Evolutionary conservation across 2,113 vertebrate genomes (phyloP), one percentile per base, ranked within the genome.

Genomic region (cattle (Bos taurus)): DNA sequence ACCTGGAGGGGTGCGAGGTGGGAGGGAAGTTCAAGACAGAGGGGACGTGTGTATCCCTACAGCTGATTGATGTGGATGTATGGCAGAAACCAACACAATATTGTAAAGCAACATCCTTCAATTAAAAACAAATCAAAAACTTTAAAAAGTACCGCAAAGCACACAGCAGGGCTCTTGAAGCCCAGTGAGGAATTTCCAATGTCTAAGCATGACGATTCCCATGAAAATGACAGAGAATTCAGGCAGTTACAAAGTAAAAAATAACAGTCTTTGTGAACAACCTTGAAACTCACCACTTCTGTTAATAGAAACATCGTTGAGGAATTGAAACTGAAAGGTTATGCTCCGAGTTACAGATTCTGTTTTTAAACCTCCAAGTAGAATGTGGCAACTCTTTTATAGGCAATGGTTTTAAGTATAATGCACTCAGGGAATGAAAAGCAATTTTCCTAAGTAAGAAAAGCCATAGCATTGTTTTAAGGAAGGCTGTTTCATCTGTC

Each of bases 371-470:
- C 5, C 30, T 59, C 26, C 90, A 64, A 60, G 88, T 16, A 52
- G 48, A 0, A 23, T 4, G 1, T 7, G 23, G 16, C 4, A 11
- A 77, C 91, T 83, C 71, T 96, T 97, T 95, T 91, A 50, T 26
- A 12, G n/a, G 15, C 77, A 9, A 5, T 57, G 26, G 71, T 95
- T 74, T 97, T 93, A 78, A 95, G 95, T 95, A 91, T 96, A 91
- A 48, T 81, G 17, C 96, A 96, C 84, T 64, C 82, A 0, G 23
- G 77, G 83, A 95, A 96, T 16, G 21, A 25, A 97, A 98, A 96
- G 43, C 90, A 95, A 95, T 98, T 97, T 98, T 88, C 62, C 83
- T 92, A 91, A 95, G 40, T 71, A 74, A 81, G 97, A 88, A 97
- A 98, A 94, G n/a, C 28, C 88, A 10, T 74, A 80, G 26, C 13